Evolutionary conservation across 1,140 invertebrate species (phyloP).

Genomic region (Conus betulinus): DNA sequence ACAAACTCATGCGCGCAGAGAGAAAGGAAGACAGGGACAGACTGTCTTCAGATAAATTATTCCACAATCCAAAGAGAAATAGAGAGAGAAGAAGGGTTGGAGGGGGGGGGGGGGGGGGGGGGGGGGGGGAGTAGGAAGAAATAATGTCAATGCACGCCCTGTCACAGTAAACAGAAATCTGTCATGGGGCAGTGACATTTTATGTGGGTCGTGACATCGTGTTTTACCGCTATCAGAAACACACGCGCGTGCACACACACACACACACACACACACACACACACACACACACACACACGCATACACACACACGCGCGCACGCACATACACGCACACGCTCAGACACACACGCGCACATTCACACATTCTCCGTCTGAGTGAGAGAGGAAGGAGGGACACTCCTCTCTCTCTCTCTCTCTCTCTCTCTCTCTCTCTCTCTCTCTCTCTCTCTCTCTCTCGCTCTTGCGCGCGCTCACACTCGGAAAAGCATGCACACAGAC

Average conservation of each 20-base stretch:
- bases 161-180: slow-evolving; percentile 7
- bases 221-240: not conserved
- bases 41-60: no score
- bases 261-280: no score
- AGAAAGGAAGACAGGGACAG: not conserved
- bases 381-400: not conserved
- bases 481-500: not conserved
- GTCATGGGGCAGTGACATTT: not conserved
- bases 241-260: no score
- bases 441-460: not conserved
- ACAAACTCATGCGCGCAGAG: not conserved
- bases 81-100: no score
- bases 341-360: no score
- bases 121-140: not conserved
- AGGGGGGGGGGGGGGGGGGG: no score
- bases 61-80: not conserved
- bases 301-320: no score
- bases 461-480: not conserved
- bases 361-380: no score
- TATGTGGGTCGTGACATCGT: not conserved
- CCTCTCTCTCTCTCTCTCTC: not conserved
- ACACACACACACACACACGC: no score
- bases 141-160: not conserved
- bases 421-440: not conserved
- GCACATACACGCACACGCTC: no score